Evolutionary conservation across 2,888 invertebrate species (phyloP).

Genomic region (Blomia tropicalis): DNA sequence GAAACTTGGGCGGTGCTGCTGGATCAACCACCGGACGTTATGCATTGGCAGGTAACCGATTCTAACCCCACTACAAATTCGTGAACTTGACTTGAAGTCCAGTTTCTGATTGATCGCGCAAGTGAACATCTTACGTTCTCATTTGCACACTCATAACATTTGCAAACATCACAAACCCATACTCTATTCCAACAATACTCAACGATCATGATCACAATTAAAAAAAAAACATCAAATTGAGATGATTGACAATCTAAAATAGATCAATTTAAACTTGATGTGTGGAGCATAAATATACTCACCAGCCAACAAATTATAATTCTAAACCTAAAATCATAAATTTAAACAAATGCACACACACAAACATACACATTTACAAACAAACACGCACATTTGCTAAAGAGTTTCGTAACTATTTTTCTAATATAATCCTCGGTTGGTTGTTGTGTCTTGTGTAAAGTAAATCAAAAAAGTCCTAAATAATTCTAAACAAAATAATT

Average conservation of each 20-base stretch:
- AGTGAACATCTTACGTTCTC: no score
- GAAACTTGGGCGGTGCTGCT: not conserved
- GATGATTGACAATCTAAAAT: no score
- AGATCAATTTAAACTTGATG: no score
- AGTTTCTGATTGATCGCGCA: no score
- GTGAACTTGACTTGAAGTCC: no score
- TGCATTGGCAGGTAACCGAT: constrained; percentile 12
- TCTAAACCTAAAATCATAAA: not conserved
- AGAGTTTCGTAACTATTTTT: no score
- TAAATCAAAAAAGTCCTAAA: not conserved
- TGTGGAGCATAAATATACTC: no score
- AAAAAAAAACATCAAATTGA: no score
- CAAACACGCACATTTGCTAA: no score
- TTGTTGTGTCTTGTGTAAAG: constrained; percentile 11
- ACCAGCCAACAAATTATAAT: no score
- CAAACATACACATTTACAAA: not conserved
- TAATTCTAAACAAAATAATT: constrained; percentile 1
- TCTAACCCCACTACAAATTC: not conserved
- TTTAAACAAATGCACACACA: not conserved
- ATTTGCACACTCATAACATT: no score
- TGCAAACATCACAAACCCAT: not conserved
- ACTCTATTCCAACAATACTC: not conserved
- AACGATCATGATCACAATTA: not conserved
- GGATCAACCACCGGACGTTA: not conserved
- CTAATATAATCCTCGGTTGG: not conserved